Evolutionary conservation across 2,888 invertebrate species (phyloP).

Genomic region (Noctua janthina): DNA sequence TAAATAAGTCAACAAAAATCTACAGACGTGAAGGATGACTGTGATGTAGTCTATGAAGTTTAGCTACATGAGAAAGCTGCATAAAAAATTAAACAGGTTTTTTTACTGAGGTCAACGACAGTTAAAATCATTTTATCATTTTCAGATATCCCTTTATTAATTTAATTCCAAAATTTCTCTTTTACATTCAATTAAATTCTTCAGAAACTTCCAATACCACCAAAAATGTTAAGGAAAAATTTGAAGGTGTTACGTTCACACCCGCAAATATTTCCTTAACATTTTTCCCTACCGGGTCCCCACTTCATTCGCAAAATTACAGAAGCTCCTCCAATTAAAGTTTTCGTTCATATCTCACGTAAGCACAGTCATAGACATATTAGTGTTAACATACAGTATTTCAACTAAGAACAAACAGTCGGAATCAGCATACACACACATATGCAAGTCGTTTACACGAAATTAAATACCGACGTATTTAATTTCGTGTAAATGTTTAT

Average conservation of each 20-base stretch:
- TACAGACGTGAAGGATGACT: too few species aligned
- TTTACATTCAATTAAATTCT: not conserved
- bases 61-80: too few species aligned
- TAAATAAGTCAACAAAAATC: too few species aligned
- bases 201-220: not conserved
- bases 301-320: slow-evolving; percentile 41
- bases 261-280: not conserved
- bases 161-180: too few species aligned
- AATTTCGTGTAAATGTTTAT: too few species aligned
- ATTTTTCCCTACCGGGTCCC: not conserved
- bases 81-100: too few species aligned
- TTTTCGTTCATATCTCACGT: slow-evolving; percentile 53
- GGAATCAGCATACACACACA: not conserved
- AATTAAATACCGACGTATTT: too few species aligned
- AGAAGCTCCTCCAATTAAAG: slow-evolving; percentile 60
- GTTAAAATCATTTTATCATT: too few species aligned
- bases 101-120: too few species aligned
- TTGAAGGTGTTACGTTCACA: not conserved
- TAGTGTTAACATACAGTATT: not conserved
- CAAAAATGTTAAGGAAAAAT: not conserved
- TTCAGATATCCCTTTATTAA: too few species aligned
- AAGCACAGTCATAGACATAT: not conserved
- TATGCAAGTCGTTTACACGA: too few species aligned
- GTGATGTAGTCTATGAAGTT: too few species aligned
- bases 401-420: not conserved